These are phyloP conservation scores for Trachymyrmex cornetzi DNA, from an alignment of 1,140 invertebrate species.

Conservation along the genomic window DNA sequence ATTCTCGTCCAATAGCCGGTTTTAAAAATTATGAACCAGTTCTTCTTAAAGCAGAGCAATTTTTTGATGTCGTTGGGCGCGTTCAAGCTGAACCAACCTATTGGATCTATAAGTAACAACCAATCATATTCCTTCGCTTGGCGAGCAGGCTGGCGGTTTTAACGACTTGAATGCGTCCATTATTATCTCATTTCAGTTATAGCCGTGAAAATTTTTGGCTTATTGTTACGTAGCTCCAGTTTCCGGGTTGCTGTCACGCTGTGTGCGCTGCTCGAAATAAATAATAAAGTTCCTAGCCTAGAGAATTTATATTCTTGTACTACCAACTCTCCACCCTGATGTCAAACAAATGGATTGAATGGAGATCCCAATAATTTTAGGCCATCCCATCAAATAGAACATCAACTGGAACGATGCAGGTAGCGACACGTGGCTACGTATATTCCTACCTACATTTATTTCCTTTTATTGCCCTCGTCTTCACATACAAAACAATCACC, in stretches of 20 bases:
- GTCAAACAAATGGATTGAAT: neutral
- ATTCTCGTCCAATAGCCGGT: neutral
- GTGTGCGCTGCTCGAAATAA: neutral
- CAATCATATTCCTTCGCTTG: too few species aligned
- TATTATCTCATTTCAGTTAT: too few species aligned
- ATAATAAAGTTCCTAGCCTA: neutral
- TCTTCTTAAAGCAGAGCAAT: too few species aligned
- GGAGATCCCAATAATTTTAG: neutral
- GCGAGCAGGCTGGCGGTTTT: too few species aligned
- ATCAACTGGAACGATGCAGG: neutral
- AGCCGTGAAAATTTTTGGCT: neutral
- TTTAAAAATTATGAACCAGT: too few species aligned
- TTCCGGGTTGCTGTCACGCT: constrained; percentile 1
- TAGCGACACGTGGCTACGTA: neutral
- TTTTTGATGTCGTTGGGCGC: too few species aligned
- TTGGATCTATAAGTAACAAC: too few species aligned
- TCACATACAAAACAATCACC: neutral
- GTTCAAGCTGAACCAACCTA: too few species aligned
- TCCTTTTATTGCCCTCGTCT: neutral
- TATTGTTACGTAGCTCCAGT: too few species aligned
- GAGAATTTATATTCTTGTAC: neutral
- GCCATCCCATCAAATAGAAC: too few species aligned
- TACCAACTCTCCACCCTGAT: neutral
- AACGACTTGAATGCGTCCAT: too few species aligned
- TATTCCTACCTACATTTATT: too few species aligned